phyloP scores from a whole-genome alignment of 1,140 invertebrate genomes.

The Leptinotarsa undecemlineata region DNA sequence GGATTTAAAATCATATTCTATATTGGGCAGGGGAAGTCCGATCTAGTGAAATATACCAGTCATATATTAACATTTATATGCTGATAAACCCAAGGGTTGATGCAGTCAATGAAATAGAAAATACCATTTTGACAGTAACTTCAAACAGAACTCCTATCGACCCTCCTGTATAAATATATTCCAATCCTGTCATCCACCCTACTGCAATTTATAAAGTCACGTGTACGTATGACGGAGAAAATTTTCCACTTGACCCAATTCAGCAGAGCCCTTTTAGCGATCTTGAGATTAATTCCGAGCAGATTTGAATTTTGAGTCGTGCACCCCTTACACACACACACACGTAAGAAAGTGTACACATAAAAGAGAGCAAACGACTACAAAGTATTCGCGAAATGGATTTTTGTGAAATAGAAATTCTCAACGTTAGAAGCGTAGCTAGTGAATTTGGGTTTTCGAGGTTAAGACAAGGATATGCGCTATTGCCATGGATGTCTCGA shows the following conservation, averaged over 20 bases:
- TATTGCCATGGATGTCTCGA: not conserved
- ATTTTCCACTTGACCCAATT: constrained; percentile 3
- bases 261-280: not conserved
- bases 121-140: too few species aligned
- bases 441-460: not conserved
- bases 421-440: not conserved
- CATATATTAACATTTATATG: too few species aligned
- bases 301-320: not conserved
- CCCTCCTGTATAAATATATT: too few species aligned
- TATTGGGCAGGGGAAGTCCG: too few species aligned
- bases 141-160: too few species aligned
- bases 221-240: not conserved
- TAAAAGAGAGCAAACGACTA: constrained; percentile 4
- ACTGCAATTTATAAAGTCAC: not conserved
- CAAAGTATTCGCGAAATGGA: not conserved
- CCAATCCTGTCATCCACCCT: not conserved
- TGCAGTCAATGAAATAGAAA: too few species aligned
- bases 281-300: not conserved
- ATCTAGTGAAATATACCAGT: too few species aligned
- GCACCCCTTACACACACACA: not conserved
- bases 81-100: too few species aligned
- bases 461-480: not conserved
- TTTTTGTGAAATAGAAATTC: not conserved
- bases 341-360: not conserved
- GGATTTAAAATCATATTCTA: too few species aligned